Evolutionary conservation across 2,113 vertebrate species (phyloP).

Genomic region (Gavia stellata): DNA sequence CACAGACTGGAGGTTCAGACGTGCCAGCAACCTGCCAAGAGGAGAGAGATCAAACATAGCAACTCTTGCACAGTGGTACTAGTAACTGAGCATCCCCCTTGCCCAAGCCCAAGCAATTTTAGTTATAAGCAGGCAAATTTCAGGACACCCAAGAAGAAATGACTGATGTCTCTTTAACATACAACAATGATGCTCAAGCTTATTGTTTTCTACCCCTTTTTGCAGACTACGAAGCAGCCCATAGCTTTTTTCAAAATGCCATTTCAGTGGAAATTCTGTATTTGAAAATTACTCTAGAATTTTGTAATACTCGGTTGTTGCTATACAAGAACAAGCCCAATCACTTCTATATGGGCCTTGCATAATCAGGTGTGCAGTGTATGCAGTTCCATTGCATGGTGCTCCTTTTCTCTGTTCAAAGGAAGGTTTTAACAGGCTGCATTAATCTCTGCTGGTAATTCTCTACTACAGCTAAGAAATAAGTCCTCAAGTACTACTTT

Average conservation of each 20-base stretch:
- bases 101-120: background rate
- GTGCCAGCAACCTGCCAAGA: constrained; percentile 40
- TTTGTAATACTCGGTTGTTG: background rate
- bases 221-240: background rate
- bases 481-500: background rate
- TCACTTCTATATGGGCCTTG: background rate
- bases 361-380: background rate
- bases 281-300: background rate
- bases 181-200: background rate
- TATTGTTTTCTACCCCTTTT: background rate
- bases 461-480: background rate
- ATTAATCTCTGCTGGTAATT: background rate
- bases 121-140: background rate
- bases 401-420: background rate
- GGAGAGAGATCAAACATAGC: background rate
- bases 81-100: background rate
- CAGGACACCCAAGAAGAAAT: background rate
- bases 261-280: background rate
- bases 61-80: background rate
- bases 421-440: background rate
- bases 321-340: background rate
- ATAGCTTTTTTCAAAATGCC: background rate
- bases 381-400: background rate
- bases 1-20: background rate
- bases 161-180: background rate